These are phyloP conservation scores for Epinephelus malabaricus DNA, from an alignment of 2,797 vertebrate species.

Conservation along the genomic window DNA sequence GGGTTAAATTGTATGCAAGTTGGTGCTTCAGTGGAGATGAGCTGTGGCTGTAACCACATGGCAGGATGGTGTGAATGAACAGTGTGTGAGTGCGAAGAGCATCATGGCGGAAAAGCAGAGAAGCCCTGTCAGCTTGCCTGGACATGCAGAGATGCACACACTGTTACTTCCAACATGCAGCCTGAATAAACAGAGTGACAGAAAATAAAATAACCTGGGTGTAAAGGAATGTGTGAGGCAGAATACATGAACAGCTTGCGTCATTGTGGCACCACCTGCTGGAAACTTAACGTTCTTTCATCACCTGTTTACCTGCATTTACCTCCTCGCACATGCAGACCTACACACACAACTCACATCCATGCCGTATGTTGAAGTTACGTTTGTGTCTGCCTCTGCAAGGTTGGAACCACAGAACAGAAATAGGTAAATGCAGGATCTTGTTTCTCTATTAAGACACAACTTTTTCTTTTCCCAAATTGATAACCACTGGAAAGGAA, in stretches of 20 bases:
- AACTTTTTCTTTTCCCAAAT: no score
- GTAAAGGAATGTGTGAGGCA: slow-evolving; percentile 2
- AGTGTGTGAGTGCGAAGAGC: background rate
- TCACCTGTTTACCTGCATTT: background rate
- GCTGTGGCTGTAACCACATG: background rate
- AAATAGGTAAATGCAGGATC: no score
- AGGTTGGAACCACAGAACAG: no score
- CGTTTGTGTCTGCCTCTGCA: no score
- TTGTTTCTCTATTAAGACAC: no score
- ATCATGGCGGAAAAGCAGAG: background rate
- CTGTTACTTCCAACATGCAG: background rate
- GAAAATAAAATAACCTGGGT: background rate
- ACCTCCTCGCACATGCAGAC: background rate
- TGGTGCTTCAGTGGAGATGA: background rate
- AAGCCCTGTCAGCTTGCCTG: background rate
- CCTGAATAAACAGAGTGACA: background rate
- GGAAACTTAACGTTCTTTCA: slow-evolving; percentile 42
- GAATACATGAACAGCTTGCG: background rate
- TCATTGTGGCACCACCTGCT: slow-evolving; percentile 84
- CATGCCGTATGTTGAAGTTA: background rate
- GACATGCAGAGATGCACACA: background rate
- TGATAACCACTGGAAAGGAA: no score
- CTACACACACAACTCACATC: background rate
- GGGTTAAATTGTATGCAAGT: background rate
- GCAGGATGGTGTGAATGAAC: no score